Conservation (phyloP, 2,113 vertebrate species). For the Chlorodrepanis virens region DNA sequence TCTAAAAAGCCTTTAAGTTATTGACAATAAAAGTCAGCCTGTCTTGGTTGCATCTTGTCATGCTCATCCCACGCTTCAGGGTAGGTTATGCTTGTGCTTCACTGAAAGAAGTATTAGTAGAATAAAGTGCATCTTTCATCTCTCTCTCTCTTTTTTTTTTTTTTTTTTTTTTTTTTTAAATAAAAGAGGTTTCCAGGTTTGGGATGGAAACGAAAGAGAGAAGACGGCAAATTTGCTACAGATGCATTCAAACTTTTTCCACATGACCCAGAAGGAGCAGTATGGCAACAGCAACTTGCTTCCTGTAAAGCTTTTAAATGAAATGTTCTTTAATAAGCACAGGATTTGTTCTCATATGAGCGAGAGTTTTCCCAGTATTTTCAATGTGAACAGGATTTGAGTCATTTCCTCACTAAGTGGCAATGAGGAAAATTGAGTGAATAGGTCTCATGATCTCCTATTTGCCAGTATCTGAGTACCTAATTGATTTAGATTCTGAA, state of each 20-base stretch:
- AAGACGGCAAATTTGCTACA: background rate
- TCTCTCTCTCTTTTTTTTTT: background rate
- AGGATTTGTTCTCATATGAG: background rate
- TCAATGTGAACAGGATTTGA: slow-evolving; percentile 24
- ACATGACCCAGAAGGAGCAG: background rate
- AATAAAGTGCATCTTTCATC: background rate
- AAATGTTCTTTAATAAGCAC: background rate
- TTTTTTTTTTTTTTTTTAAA: background rate
- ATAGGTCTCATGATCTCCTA: background rate
- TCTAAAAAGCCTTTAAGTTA: background rate
- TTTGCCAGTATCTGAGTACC: background rate
- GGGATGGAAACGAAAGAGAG: background rate
- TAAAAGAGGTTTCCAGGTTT: background rate
- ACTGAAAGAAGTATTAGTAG: background rate
- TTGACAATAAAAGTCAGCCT: background rate
- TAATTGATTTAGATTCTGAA: slow-evolving; percentile 15
- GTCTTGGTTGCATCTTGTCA: background rate
- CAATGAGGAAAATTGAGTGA: slow-evolving; percentile 7
- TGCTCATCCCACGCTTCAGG: fast-evolving
- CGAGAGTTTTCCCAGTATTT: background rate
- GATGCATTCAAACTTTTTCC: background rate
- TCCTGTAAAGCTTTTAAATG: background rate
- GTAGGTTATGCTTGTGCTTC: background rate
- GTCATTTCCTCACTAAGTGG: slow-evolving; percentile 5
- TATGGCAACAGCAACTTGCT: background rate